Base-by-base conservation (phyloP, 2,888 invertebrate genomes). In the Phoenoteleia sp. region DNA sequence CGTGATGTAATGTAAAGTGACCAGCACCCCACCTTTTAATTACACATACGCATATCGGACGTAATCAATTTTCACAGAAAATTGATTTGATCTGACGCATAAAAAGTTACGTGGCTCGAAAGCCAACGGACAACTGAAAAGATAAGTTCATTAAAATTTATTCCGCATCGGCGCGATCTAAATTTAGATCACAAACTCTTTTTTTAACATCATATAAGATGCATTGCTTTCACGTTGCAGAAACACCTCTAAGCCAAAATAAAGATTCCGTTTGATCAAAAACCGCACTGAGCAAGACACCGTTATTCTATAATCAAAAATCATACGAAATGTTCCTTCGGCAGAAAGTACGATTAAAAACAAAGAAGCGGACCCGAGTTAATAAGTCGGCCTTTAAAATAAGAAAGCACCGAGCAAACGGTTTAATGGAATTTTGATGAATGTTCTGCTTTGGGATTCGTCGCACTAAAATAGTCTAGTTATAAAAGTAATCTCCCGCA, bases 391-490 rank as follows among this genome's bases (percentile, higher is more conserved):
- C 23, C 54, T 27, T 11, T 29, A 45, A 76, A 82, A 75, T 72
- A 76, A 82, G 71, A 82, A 60, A 49, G 23, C 76, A 45, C 9
- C 45, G 67, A 76, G 69, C 66, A 66, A 71, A 74, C 54, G 62
- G 47, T 82, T 75, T 82, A 83, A 83, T 79, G 83, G 83, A 83
- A 83, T 83, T 79, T 83, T 83, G 83, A 83, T 83, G 83, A 83
- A 79, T 77, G 77, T 72, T 81, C 60, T 42, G 82, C 76, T 76
- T 49, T 23, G 42, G 45, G 82, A 76, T 72, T 77, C 71, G 76
- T 82, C 72, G 71, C 82, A 77, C 77, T 72, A 82, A 82, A 82
- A 82, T 52, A 25, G 60, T 71, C 76, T 76, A 82, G 64, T 77
- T 83, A 77, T 77, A 71, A 83, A 77, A 74, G 66, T 77, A 83